These are phyloP conservation scores for Mya arenaria DNA, from an alignment of 1,140 invertebrate species.

Conservation along the genomic window DNA sequence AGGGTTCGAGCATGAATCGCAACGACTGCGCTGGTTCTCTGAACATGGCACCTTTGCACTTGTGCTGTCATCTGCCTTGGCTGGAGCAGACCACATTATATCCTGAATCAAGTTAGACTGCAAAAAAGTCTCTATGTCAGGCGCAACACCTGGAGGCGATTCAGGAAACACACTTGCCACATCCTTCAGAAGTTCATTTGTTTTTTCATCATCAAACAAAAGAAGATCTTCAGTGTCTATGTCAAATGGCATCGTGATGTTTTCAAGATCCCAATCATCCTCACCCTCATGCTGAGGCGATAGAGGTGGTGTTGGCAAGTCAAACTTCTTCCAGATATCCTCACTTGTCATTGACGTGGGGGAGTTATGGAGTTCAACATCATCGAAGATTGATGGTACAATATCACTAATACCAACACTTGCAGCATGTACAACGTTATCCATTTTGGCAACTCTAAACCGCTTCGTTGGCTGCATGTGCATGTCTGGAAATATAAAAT, in stretches of 20 bases:
- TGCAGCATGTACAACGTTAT: neutral
- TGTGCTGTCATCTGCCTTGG: slow-evolving; percentile 46
- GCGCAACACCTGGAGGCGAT: slow-evolving; percentile 50
- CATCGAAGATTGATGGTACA: neutral
- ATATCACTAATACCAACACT: too few relatives aligned
- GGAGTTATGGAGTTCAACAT: slow-evolving; percentile 23
- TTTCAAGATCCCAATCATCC: slow-evolving; percentile 59
- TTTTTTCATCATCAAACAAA: slow-evolving; percentile 55
- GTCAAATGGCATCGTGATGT: slow-evolving; percentile 54
- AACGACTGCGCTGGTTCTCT: slow-evolving; percentile 16
- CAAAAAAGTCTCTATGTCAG: slow-evolving; percentile 44
- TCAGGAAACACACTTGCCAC: slow-evolving; percentile 61
- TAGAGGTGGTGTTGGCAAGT: slow-evolving; percentile 77
- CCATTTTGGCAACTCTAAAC: too few relatives aligned
- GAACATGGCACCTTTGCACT: slow-evolving; percentile 49
- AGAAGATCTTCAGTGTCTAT: slow-evolving; percentile 48
- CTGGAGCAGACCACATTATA: slow-evolving; percentile 86
- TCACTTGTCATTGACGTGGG: slow-evolving; percentile 69
- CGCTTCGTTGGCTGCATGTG: neutral
- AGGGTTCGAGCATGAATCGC: slow-evolving; percentile 49
- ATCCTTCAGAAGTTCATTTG: slow-evolving; percentile 31
- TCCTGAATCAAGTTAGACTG: slow-evolving; percentile 82
- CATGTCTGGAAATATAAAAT: neutral
- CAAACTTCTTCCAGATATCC: slow-evolving; percentile 84
- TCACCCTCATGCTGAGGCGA: slow-evolving; percentile 73